Evolutionary conservation across 2,888 invertebrate genomes (phyloP), one percentile per base, ranked within the genome.

Genomic region (Archaeoteleia sp.): DNA sequence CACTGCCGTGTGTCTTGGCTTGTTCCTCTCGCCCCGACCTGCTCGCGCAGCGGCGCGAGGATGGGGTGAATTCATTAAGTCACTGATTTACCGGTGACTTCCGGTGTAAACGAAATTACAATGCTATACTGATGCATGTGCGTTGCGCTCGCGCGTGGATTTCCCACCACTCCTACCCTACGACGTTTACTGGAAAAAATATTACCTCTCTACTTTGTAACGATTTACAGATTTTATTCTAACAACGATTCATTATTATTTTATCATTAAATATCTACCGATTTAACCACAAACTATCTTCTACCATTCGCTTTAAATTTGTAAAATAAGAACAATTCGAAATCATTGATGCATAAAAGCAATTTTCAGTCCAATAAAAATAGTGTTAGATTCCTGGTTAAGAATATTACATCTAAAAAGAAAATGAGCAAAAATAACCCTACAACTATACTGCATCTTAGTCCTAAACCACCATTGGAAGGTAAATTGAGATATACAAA

Each of bases 11-110:
- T 69, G 71, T 74, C 72, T 71, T 65, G 65, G 68, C 57, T 63
- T 62, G 58, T 58, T 67, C 43, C 63, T 71, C 63, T 13, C 54
- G 40, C 61, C 34, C 54, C 60, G 65, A 53, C 27, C 55, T 60
- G 45, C 67, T 70, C 71, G 71, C 65, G 68, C 67, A 61, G 65
- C 53, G 15, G 27, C 29, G 23, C 20, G 8, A 53, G 57, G 58
- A 42, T 43, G 70, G 75, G 73, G 71, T 78, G 81, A 82, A 80
- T 82, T 82, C 83, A 82, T 83, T 82, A 79, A 77, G 76, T 73
- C 74, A 65, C 78, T 81, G 82, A 82, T 83, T 83, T 82, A 82
- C 82, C 75, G 81, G 72, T 77, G 74, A 74, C 77, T 81, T 82
- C 81, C 82, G 82, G 78, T 78, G 74, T 76, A 75, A 77, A 79